phyloP scores from a whole-genome alignment of 2,888 invertebrate species.

The Drosophila cognata region DNA sequence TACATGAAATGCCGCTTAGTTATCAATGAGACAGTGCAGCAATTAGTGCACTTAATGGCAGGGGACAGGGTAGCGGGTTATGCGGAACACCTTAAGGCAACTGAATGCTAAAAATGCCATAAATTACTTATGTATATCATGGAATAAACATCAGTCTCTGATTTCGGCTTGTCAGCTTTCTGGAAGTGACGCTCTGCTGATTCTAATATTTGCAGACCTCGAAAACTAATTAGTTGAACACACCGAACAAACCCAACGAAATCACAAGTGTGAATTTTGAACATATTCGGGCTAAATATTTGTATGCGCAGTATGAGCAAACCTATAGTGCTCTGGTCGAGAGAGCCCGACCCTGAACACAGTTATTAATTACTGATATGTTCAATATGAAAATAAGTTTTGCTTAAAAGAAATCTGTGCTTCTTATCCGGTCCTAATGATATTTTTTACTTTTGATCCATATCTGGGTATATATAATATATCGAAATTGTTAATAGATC shows the following conservation, averaged over 20 bases:
- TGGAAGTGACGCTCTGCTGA: slow-evolving; percentile 44
- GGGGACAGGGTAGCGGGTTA: neutral
- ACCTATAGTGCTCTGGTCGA: neutral
- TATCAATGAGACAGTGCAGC: slow-evolving; percentile 68
- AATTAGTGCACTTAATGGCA: slow-evolving; percentile 52
- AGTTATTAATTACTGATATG: neutral
- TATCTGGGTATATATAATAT: neutral
- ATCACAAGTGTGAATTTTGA: slow-evolving; percentile 37
- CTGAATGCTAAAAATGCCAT: slow-evolving; percentile 47
- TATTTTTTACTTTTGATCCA: neutral
- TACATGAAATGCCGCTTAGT: slow-evolving; percentile 68
- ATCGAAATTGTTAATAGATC: neutral
- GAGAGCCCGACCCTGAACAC: neutral
- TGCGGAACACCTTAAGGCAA: slow-evolving; percentile 8
- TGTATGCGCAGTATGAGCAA: neutral
- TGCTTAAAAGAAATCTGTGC: neutral
- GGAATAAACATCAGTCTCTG: slow-evolving; percentile 10
- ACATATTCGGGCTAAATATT: neutral
- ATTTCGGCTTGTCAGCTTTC: slow-evolving; percentile 33
- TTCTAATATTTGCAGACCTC: slow-evolving; percentile 6
- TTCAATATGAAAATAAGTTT: neutral
- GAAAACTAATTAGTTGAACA: slow-evolving; percentile 44
- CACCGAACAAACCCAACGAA: slow-evolving; percentile 8
- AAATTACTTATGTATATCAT: slow-evolving; percentile 45
- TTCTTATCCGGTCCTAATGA: neutral